A percentile compares a stretch with the other conserved stretches of the same genome.
These are phyloP conservation scores for Gymnocheta viridis DNA, from an alignment of 2,888 invertebrate genomes.

Conservation along the genomic window DNA sequence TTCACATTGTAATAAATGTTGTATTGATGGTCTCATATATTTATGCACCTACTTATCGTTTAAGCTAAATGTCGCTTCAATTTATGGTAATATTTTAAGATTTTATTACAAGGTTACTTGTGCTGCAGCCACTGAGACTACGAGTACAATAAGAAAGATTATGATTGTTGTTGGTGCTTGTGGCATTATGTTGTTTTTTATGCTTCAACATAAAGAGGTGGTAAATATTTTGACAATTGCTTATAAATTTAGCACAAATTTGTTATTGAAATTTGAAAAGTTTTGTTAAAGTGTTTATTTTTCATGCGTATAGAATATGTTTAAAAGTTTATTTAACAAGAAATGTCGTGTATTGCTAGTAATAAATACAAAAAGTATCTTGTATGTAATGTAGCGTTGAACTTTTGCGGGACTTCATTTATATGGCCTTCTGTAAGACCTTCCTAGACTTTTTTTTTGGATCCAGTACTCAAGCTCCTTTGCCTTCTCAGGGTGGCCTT, in stretches of 20 bases:
- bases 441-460: too few species aligned
- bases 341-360: not conserved
- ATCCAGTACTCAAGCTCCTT: too few species aligned
- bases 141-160: not conserved
- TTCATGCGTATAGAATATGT: not conserved
- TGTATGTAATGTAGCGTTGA: too few species aligned
- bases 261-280: conserved; percentile 31
- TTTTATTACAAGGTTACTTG: conserved; percentile 64
- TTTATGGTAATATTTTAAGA: conserved; percentile 58
- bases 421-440: too few species aligned
- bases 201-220: conserved; percentile 49
- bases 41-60: conserved; percentile 48
- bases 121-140: not conserved
- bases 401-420: too few species aligned
- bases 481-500: too few species aligned
- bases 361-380: too few species aligned
- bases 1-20: conserved; percentile 20
- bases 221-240: conserved; percentile 69
- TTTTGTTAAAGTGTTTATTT: not conserved
- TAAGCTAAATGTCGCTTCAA: conserved; percentile 49
- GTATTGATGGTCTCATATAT: conserved; percentile 47
- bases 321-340: not conserved
- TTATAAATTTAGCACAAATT: conserved; percentile 30
- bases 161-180: not conserved
- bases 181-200: not conserved